These are phyloP conservation scores for Circaetus gallicus DNA, from an alignment of 2,113 vertebrate genomes.

Conservation along the genomic window DNA sequence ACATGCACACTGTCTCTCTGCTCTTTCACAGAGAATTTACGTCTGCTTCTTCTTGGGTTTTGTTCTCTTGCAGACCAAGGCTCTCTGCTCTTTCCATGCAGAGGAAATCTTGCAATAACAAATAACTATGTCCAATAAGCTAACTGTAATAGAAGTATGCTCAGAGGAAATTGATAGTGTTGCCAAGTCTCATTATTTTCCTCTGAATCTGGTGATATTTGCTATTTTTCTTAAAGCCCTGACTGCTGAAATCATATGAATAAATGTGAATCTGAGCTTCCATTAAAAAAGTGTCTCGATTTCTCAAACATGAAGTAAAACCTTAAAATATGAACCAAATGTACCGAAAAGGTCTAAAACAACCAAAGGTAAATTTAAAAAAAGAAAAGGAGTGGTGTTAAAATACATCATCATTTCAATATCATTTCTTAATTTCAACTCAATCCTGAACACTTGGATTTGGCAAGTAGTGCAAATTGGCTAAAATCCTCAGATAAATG, in stretches of 20 bases:
- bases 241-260: not conserved
- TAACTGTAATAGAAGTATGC: not conserved
- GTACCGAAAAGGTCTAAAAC: not conserved
- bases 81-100: not conserved
- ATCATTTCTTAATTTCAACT: not conserved
- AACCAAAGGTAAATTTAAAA: not conserved
- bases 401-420: not conserved
- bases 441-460: not conserved
- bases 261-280: not conserved
- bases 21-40: not conserved
- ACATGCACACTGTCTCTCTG: not conserved
- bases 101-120: not conserved
- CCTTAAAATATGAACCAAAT: not conserved
- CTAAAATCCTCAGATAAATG: not conserved
- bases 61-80: not conserved
- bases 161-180: not conserved
- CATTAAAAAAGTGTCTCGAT: not conserved
- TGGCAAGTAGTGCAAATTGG: not conserved
- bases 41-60: not conserved
- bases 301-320: not conserved
- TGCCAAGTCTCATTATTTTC: slow-evolving; percentile 1
- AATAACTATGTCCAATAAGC: slow-evolving; percentile 1
- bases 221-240: slow-evolving; percentile 10
- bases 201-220: slow-evolving; percentile 13
- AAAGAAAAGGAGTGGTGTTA: not conserved